Evolutionary conservation across 2,888 invertebrate genomes (phyloP).

Genomic region (Agrotis clavis): DNA sequence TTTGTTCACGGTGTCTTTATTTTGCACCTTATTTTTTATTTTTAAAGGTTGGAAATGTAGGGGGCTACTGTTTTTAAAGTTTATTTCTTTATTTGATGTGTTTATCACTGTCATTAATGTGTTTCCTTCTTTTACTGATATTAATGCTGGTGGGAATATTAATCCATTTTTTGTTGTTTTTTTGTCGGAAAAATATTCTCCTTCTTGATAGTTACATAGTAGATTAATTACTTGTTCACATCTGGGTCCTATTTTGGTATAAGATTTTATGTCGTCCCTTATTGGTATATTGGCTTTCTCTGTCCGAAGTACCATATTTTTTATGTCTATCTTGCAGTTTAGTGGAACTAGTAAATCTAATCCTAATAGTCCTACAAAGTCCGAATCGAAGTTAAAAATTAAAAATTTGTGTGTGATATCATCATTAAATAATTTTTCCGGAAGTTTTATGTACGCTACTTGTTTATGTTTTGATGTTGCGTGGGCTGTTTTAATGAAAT

Average conservation of each 20-base stretch:
- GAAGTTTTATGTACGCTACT: constrained; percentile 50
- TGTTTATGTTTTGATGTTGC: constrained; percentile 68
- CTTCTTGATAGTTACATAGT: constrained; percentile 54
- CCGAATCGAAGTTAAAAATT: constrained; percentile 64
- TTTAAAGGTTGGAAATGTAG: constrained; percentile 27
- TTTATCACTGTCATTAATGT: constrained; percentile 53
- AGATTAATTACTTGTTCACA: constrained; percentile 57
- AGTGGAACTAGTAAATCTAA: constrained; percentile 55
- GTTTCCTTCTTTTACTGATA: constrained; percentile 54
- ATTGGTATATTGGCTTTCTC: constrained; percentile 52
- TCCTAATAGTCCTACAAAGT: constrained; percentile 64
- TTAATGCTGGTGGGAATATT: constrained; percentile 46
- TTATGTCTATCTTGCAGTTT: constrained; percentile 62
- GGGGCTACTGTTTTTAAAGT: constrained; percentile 36
- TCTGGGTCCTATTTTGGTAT: constrained; percentile 39
- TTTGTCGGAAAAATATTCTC: constrained; percentile 41
- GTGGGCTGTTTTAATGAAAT: constrained; percentile 79
- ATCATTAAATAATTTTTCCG: constrained; percentile 50
- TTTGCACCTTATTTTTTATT: background rate
- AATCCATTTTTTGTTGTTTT: constrained; percentile 47
- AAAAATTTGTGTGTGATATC: constrained; percentile 64
- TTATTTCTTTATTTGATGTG: constrained; percentile 33
- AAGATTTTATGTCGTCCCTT: constrained; percentile 54
- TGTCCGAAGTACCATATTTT: constrained; percentile 57
- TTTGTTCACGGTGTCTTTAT: too few species aligned